Percentiles rank a stretch among this genome's conserved stretches.
Conservation (phyloP, 2,888 invertebrate genomes). For the Marasmarcha lunaedactyla region DNA sequence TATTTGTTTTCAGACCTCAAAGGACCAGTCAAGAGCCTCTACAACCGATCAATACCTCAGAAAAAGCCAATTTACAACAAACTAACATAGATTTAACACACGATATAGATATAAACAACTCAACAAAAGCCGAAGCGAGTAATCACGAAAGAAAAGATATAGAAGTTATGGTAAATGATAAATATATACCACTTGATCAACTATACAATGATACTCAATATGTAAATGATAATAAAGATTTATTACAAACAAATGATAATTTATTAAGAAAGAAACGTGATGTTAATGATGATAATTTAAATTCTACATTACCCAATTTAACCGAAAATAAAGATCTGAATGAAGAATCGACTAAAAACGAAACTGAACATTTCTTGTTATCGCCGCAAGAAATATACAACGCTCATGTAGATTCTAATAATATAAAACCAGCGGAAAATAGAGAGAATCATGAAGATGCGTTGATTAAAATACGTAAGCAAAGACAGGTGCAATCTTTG, state of each 20-base stretch:
- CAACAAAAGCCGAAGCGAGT: slow-evolving; percentile 27
- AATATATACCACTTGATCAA: slow-evolving; percentile 27
- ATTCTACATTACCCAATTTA: neutral
- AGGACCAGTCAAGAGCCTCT: no score
- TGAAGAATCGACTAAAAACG: slow-evolving; percentile 3
- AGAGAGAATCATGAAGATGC: slow-evolving; percentile 10
- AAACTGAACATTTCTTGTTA: slow-evolving; percentile 1
- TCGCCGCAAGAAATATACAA: neutral
- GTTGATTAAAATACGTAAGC: slow-evolving; percentile 11
- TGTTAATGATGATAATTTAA: slow-evolving; percentile 5
- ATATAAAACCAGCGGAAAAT: slow-evolving; percentile 8
- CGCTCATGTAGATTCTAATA: neutral
- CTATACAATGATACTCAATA: slow-evolving; percentile 1
- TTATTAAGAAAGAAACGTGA: neutral
- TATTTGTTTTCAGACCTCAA: no score
- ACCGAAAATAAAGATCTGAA: neutral
- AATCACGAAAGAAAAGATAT: slow-evolving; percentile 33
- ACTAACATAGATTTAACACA: slow-evolving; percentile 34
- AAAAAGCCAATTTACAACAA: no score
- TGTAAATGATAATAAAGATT: slow-evolving; percentile 8
- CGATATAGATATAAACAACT: slow-evolving; percentile 48
- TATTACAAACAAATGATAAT: slow-evolving; percentile 1
- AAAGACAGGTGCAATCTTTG: slow-evolving; percentile 16
- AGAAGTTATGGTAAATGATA: slow-evolving; percentile 30
- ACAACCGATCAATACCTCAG: no score